phyloP scores from a whole-genome alignment of 64 coral and sea anemone species.

The Dendrophyllia cribrosa region DNA sequence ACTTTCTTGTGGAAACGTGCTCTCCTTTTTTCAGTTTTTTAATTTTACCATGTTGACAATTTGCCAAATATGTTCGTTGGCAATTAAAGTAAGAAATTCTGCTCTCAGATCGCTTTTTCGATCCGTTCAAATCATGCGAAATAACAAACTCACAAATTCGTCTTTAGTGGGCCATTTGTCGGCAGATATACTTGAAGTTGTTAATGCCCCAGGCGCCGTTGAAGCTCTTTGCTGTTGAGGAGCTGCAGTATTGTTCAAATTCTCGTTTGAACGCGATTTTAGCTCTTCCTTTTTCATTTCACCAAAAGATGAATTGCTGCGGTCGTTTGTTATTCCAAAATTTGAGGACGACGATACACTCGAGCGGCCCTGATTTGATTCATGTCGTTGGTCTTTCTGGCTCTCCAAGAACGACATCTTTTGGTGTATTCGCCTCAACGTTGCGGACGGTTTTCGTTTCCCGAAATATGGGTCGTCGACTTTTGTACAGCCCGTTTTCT shows the following conservation, averaged over 20 bases:
- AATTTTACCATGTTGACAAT: too few species aligned
- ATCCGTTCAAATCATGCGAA: constrained; percentile 40
- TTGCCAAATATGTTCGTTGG: too few species aligned
- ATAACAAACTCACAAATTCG: constrained; percentile 50
- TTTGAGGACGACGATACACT: neutral
- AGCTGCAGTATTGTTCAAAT: neutral
- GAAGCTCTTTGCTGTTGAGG: neutral
- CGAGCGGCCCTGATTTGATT: neutral
- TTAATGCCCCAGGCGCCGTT: neutral
- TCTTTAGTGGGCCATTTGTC: constrained; percentile 63
- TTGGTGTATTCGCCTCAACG: constrained; percentile 52
- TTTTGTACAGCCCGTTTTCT: constrained; percentile 55
- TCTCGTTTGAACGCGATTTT: neutral
- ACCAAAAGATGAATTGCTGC: neutral
- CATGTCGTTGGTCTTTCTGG: neutral
- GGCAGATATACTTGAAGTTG: neutral
- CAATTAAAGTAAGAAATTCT: too few species aligned
- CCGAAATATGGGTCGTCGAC: constrained; percentile 63
- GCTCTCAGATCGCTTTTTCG: neutral
- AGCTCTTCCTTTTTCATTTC: neutral
- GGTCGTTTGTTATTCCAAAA: neutral
- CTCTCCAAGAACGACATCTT: constrained; percentile 60
- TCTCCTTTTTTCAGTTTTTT: too few species aligned
- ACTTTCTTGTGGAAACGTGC: too few species aligned
- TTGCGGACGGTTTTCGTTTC: constrained; percentile 59